Base-by-base conservation (phyloP, 2,113 vertebrate genomes). In the Cheilinus undulatus region DNA sequence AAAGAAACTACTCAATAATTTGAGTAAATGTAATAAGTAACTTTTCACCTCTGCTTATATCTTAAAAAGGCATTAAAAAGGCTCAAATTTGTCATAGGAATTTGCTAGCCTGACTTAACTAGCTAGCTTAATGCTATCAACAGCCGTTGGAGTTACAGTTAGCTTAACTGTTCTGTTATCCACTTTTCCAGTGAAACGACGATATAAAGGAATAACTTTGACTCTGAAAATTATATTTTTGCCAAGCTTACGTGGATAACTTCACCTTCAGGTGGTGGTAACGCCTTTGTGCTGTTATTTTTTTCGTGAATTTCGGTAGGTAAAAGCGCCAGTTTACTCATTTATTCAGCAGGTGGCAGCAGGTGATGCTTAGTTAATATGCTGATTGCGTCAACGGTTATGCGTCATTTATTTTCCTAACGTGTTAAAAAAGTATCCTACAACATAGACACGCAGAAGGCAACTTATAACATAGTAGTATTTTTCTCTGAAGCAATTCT, bases 61-160 rank as follows among this genome's bases (percentile, higher is more conserved):
- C n/a, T n/a, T n/a, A n/a, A n/a, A n/a, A n/a, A n/a, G n/a, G n/a
- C n/a, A n/a, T n/a, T n/a, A n/a, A n/a, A n/a, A n/a, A n/a, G n/a
- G n/a, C n/a, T n/a, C n/a, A n/a, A n/a, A n/a, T n/a, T n/a, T n/a
- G n/a, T n/a, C n/a, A n/a, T n/a, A n/a, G n/a, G n/a, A n/a, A n/a
- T n/a, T n/a, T 7, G 11, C 11, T 10, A 11, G 5, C 1, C 32
- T 34, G 3, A 15, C 3, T 32, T 28, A 20, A 0, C 0, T 11
- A 27, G 36, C 27, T 68, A 73, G 40, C 56, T 70, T 50, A 34
- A 57, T 14, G 13, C 20, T 49, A 48, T 22, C 15, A 46, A 60
- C 26, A 56, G 19, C 24, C 36, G 2, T 28, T 57, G 34, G 24
- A 19, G 32, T 58, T 67, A 71, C 65, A 40, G 53, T 53, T 17